Percentiles rank a stretch among this genome's conserved stretches.
Evolutionary conservation across 2,797 vertebrate species (phyloP).

Genomic region (Myotis daubentonii): DNA sequence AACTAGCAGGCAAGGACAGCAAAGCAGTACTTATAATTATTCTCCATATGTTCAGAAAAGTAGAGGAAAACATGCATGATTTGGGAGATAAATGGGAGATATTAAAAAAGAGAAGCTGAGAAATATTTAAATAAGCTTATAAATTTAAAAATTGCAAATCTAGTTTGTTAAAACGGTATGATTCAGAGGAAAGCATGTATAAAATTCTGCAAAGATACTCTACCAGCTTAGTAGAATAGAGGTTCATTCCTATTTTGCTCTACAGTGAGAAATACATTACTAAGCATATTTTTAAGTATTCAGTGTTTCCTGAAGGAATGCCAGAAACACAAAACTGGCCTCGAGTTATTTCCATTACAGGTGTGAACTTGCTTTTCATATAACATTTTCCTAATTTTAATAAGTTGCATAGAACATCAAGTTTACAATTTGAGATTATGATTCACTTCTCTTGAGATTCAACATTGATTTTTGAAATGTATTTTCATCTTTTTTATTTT

Average conservation of each 20-base stretch:
- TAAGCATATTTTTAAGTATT: not conserved
- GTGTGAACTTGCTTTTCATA: not conserved
- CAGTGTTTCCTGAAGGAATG: not conserved
- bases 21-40: not conserved
- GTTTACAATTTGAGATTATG: not conserved
- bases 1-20: not conserved
- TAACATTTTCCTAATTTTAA: conserved; percentile 10
- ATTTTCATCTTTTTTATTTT: not conserved
- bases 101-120: not conserved
- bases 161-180: not conserved
- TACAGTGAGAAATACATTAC: not conserved
- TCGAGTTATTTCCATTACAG: not conserved
- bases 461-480: not conserved
- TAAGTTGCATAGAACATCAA: not conserved
- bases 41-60: not conserved
- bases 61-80: not conserved
- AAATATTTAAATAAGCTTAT: conserved; percentile 15
- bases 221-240: not conserved
- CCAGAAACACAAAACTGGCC: not conserved
- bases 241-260: not conserved
- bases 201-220: not conserved
- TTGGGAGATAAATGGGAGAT: not conserved
- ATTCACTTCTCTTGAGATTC: not conserved
- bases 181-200: not conserved
- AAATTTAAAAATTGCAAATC: conserved; percentile 35